These are phyloP conservation scores for Phymanthus crucifer DNA, from an alignment of 92 coral and sea anemone species.

Conservation along the genomic window DNA sequence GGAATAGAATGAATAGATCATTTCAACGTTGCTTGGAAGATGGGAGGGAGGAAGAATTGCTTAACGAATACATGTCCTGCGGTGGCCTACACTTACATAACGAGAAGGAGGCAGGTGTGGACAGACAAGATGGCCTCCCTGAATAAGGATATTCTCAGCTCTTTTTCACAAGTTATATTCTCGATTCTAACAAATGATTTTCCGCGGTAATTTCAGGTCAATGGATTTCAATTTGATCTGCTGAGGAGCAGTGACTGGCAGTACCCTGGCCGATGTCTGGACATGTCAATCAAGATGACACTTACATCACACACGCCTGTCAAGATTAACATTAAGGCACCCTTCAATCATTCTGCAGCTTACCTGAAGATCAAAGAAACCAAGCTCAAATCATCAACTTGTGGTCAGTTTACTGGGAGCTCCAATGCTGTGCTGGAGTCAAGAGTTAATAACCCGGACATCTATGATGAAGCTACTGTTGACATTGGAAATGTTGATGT, in stretches of 20 bases:
- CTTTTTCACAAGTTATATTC: background rate
- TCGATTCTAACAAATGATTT: too few relatives aligned
- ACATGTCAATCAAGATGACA: slow-evolving; percentile 41
- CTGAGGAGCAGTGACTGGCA: slow-evolving; percentile 49
- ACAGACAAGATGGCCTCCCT: background rate
- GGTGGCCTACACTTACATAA: too few relatives aligned
- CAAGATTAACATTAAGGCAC: slow-evolving; percentile 46
- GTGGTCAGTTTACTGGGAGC: slow-evolving; percentile 37
- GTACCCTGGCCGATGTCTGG: slow-evolving; percentile 49
- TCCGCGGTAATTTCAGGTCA: slow-evolving; percentile 8
- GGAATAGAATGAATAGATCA: too few relatives aligned
- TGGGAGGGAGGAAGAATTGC: too few relatives aligned
- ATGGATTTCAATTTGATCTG: slow-evolving; percentile 47
- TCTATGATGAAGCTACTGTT: slow-evolving; percentile 49
- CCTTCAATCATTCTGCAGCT: slow-evolving; percentile 46
- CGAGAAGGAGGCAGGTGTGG: too few relatives aligned
- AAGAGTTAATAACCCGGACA: slow-evolving; percentile 40
- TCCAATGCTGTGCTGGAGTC: slow-evolving; percentile 47
- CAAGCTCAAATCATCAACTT: slow-evolving; percentile 19
- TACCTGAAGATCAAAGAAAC: slow-evolving; percentile 46
- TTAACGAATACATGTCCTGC: too few relatives aligned
- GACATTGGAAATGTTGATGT: slow-evolving; percentile 59
- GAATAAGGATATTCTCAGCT: background rate
- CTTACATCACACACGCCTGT: slow-evolving; percentile 49
- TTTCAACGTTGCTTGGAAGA: too few relatives aligned